Evolutionary conservation across 2,888 invertebrate species (phyloP), one percentile per base, ranked within the genome.

Genomic region (Conus canariensis): DNA sequence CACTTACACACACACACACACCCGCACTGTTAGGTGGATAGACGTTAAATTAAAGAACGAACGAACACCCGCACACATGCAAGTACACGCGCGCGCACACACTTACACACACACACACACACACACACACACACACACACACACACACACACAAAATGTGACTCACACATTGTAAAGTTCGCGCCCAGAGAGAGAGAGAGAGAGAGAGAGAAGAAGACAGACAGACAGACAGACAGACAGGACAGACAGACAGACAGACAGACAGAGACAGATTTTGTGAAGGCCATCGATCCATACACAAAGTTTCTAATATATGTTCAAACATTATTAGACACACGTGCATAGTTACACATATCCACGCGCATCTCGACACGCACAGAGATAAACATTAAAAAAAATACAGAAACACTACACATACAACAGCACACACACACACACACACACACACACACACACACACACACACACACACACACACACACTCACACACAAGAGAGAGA

Each of bases 241-340:
- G 87, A 87, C 25, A 87, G 87, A 87, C 8, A 87, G 64, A 87
- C 22, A 64, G 87, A 87, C 22, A 87, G 87, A 87, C 22, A 87
- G 87, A 87, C 56, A 87, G 70, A 70, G 70, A 70, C 6, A 22
- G 70, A 70, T 16, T 70, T 22, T 45, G 45, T 45, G 45, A 45
- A 70, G 8, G 22, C 19, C 22, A 64, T 64, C 64, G 16, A 16
- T 16, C 10, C 16, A 22, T 22, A 70, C 8, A 22, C 70, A 16
- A 70, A 70, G 70, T 70, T 22, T 22, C 45, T 16, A 64, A 74
- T 22, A 74, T 5, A 74, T 22, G 22, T 22, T 19, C n/a, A 74
- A 16, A 74, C n/a, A 74, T 22, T 19, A 8, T 2, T 22, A 74
- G 8, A 74, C n/a, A 74, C n/a, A 74, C n/a, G 22, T 64, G 19